Evolutionary conservation across 2,113 vertebrate species (phyloP), one percentile per base, ranked within the genome.

Genomic region (Atractosteus spatula): DNA sequence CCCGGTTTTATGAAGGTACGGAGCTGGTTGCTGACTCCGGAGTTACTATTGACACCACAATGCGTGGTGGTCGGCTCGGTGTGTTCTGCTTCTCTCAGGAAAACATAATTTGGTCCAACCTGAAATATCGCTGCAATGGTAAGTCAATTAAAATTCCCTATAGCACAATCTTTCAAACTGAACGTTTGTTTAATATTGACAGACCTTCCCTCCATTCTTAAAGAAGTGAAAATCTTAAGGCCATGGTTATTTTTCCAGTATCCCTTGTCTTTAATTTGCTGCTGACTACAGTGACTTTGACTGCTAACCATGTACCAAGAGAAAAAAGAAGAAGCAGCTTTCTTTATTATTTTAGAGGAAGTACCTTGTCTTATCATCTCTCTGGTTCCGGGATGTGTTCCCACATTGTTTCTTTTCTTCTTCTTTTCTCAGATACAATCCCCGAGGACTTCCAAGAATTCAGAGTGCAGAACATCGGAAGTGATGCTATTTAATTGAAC

Each of bases 41-140:
- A 29, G 92, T 96, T 75, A 94, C 94, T 17, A 95, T 95, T 70
- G 97, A 99, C 83, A 98, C 94, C 66, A 99, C 95, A 0, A 99
- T 99, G 97, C 94, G 97, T 76, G 97, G 97, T 6, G 97, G 97
- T 44, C 90, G 97, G 62, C 94, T 99, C n/a, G 97, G 97, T 0
- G 97, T 99, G 79, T 99, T 99, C 93, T 99, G 97, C 86, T 99
- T 99, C 90, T 99, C 97, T 73, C 97, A 99, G 84, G 97, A 99
- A 90, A 99, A 99, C 83, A 98, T 99, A 74, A 99, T 99, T 87
- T 99, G 97, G 97, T 97, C 97, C 82, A 97, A 99, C 81, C 91
- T 99, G 79, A 99, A 96, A 80, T 99, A 99, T 10, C 96, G 97
- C 66, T 99, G 97, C 88, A 99, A 99, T 2, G 97, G 97, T 99